These are phyloP conservation scores for Falco concolor DNA, from an alignment of 2,797 vertebrate species.

Conservation along the genomic window DNA sequence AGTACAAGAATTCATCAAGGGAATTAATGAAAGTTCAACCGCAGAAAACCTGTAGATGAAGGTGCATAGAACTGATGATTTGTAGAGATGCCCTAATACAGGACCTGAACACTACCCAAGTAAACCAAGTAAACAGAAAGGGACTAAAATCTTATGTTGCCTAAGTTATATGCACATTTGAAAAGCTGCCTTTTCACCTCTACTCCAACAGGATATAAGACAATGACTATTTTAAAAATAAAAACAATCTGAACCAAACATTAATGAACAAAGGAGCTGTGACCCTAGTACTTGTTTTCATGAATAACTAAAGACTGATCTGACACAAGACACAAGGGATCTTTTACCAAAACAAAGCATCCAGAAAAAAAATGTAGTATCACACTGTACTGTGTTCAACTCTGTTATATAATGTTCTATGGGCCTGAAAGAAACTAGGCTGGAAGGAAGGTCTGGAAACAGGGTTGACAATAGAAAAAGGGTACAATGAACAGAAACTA, in stretches of 20 bases:
- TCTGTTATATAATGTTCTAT: background rate
- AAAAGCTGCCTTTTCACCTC: background rate
- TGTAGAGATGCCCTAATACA: background rate
- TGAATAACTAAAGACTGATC: background rate
- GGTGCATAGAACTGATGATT: background rate
- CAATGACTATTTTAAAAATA: background rate
- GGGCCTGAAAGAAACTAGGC: background rate
- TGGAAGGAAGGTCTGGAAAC: background rate
- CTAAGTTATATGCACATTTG: background rate
- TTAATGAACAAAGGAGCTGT: background rate
- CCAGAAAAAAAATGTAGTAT: background rate
- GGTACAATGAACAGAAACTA: background rate
- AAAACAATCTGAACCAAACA: background rate
- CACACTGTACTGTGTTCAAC: background rate
- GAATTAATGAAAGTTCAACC: background rate
- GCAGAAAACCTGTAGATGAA: background rate
- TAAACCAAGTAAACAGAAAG: background rate
- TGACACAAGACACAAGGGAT: fast-evolving
- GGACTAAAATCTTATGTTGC: background rate
- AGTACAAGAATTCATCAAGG: background rate
- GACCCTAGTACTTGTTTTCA: background rate
- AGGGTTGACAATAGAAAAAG: fast-evolving
- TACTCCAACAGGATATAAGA: background rate
- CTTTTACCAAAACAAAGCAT: background rate
- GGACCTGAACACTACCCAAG: background rate